phyloP scores from a whole-genome alignment of 2,113 vertebrate genomes.

The Cyprinodon variegatus region DNA sequence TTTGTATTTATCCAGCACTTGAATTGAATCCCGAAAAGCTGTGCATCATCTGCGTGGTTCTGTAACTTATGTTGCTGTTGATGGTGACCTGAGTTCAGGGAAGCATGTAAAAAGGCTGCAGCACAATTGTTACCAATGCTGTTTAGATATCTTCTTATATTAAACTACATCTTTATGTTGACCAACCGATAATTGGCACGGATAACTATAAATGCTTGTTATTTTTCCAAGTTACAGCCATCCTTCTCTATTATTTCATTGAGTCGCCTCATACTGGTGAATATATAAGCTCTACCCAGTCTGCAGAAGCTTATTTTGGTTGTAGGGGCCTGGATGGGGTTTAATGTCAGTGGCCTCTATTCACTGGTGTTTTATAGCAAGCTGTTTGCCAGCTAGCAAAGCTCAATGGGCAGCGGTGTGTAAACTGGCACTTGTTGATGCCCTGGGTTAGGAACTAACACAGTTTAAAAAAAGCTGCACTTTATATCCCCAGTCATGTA shows the following conservation, averaged over 20 bases:
- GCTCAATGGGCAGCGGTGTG: slow-evolving; percentile 14
- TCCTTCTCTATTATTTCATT: slow-evolving; percentile 33
- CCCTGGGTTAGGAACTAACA: slow-evolving; percentile 10
- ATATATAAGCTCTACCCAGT: slow-evolving; percentile 30
- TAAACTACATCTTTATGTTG: neutral
- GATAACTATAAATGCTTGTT: too few species aligned
- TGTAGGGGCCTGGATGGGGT: slow-evolving; percentile 4
- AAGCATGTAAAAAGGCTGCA: neutral
- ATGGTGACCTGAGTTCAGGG: neutral
- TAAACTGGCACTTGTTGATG: slow-evolving; percentile 33
- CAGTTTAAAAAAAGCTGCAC: slow-evolving; percentile 33
- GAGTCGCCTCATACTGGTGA: slow-evolving; percentile 27
- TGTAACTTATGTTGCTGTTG: too few species aligned
- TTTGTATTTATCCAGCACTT: too few species aligned
- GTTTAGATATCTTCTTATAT: neutral
- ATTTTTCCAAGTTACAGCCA: slow-evolving; percentile 17
- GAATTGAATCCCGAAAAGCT: too few species aligned
- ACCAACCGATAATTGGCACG: too few species aligned
- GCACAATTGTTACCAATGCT: neutral
- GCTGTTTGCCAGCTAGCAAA: slow-evolving; percentile 14
- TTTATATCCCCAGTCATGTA: slow-evolving; percentile 46
- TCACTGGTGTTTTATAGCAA: slow-evolving; percentile 30
- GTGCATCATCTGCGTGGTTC: too few species aligned
- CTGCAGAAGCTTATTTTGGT: slow-evolving; percentile 24
- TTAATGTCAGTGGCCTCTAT: slow-evolving; percentile 49